These are phyloP conservation scores for Ceratosolen fusciceps DNA, from an alignment of 1,140 invertebrate species.

Conservation along the genomic window DNA sequence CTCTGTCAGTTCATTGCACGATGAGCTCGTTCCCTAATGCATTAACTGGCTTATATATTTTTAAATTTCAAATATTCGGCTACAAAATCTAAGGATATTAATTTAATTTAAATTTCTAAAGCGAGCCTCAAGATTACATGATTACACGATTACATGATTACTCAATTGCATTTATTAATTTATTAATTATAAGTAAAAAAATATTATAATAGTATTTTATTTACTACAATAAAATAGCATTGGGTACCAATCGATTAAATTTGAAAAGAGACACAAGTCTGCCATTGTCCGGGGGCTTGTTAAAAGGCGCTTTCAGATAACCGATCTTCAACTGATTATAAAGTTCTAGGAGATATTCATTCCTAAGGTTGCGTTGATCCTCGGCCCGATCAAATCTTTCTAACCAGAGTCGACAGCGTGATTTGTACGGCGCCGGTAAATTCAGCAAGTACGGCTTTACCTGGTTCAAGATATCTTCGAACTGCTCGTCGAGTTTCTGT, in stretches of 20 bases:
- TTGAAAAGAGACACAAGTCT: constrained; percentile 38
- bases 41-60: not conserved
- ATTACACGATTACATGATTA: too few relatives aligned
- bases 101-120: too few relatives aligned
- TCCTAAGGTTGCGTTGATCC: constrained; percentile 61
- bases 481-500: constrained; percentile 40
- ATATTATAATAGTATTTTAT: not conserved
- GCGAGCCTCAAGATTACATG: too few relatives aligned
- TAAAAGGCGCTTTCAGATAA: constrained; percentile 61
- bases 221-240: not conserved
- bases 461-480: constrained; percentile 59
- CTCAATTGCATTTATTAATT: too few relatives aligned
- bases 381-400: constrained; percentile 60
- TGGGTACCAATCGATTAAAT: constrained; percentile 6
- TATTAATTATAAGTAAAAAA: too few relatives aligned
- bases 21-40: constrained; percentile 33
- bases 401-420: constrained; percentile 64
- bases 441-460: constrained; percentile 60
- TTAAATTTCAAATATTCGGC: not conserved
- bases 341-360: constrained; percentile 65
- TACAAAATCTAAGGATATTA: not conserved
- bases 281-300: constrained; percentile 57
- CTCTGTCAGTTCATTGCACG: constrained; percentile 44
- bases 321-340: constrained; percentile 60
- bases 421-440: constrained; percentile 53